Base-by-base conservation (phyloP, 2,113 vertebrate genomes). In the Burhinus oedicnemus region DNA sequence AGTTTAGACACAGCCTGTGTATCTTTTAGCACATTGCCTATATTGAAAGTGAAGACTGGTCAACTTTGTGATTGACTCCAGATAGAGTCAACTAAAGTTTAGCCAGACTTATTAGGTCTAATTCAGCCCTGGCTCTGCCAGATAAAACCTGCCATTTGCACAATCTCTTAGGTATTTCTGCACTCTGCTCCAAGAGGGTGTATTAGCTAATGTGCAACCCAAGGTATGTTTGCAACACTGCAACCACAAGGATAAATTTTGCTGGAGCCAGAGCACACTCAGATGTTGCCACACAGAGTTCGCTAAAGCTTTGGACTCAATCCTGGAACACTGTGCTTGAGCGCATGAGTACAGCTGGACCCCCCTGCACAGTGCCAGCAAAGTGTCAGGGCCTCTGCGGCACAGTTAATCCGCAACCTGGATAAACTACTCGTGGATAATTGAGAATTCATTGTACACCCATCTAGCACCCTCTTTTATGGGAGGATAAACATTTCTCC, bases 131-230 rank as follows among this genome's bases (percentile, higher is more conserved):
- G 62, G 30, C 30, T 94, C 76, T 97, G 95, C 95, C 95, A 96
- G 95, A 87, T 34, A 76, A 84, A 85, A 79, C 90, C 89, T 93
- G 66, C 36, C 0, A 6, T 89, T 96, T 96, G 87, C 93, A 96
- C 93, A 97, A 82, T 61, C 91, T 52, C 91, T 91, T 75, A 95
- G 93, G 84, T 94, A 94, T 96, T 97, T 96, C 81, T 96, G 65
- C 84, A 55, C 89, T 95, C 84, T 68, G 85, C 84, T 96, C 95
- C 95, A 95, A 93, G 66, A 90, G 87, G 81, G 77, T 85, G 70
- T 93, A 87, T 89, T 87, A 94, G 74, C 87, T 93, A 85, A 96
- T 83, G 78, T 94, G 93, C 95, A 96, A 96, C 82, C 36, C 82
- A 83, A 85, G 57, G 91, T 87, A 93, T 47, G 57, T 90, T 93